phyloP scores from a whole-genome alignment of 2,797 vertebrate genomes.

The Hemibagrus guttatus region DNA sequence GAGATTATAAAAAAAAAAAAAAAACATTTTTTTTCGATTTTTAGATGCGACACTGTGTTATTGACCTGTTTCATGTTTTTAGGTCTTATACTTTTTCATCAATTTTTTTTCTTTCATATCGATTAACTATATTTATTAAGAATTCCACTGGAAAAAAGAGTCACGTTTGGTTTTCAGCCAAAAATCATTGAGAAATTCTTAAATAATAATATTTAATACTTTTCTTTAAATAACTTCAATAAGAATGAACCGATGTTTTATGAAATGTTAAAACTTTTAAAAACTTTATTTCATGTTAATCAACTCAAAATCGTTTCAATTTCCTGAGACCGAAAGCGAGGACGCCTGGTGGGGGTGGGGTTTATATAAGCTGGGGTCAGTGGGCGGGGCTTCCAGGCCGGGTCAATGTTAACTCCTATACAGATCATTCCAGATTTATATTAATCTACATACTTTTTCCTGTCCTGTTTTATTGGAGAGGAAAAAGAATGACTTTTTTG shows the following conservation, averaged over 20 bases:
- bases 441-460: background rate
- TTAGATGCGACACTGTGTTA: background rate
- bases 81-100: background rate
- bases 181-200: too few species aligned
- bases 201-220: too few species aligned
- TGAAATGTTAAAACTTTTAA: background rate
- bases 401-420: background rate
- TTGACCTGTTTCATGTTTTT: background rate
- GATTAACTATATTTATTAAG: too few species aligned
- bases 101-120: too few species aligned
- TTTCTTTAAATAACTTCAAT: background rate
- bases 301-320: background rate
- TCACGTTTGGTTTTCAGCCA: too few species aligned
- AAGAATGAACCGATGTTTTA: background rate
- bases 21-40: background rate
- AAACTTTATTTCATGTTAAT: background rate
- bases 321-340: background rate
- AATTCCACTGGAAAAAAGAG: too few species aligned
- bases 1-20: background rate
- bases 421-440: too few species aligned
- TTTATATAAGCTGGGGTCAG: background rate
- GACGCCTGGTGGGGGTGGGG: background rate
- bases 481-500: background rate
- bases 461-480: background rate
- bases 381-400: background rate